Base-by-base conservation (phyloP, 2,797 vertebrate genomes). In the Helarctos malayanus region DNA sequence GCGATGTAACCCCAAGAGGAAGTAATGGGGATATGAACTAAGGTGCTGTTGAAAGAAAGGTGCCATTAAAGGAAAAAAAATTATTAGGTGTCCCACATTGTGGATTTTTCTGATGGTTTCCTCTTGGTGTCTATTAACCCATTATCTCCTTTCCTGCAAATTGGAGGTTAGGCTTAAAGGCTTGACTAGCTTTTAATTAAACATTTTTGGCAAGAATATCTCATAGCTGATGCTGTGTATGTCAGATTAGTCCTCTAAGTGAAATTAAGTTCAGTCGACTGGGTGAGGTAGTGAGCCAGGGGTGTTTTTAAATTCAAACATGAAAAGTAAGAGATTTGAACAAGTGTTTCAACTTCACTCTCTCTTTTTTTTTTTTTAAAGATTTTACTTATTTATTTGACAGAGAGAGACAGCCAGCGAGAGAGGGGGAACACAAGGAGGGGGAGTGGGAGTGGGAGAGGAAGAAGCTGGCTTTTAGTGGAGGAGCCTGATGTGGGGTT, bases 241-340 rank as follows among this genome's bases (percentile, higher is more conserved):
- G 13, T 79, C 52, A 71, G 23, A 81, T 2, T 86, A 21, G 52
- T 59, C 85, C 9, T 56, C 52, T 79, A 25, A n/a, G 32, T 80
- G 87, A 93, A 85, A 71, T 90, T 79, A 56, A 52, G 18, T 84
- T 68, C 84, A 84, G 29, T 63, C 32, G 52, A 23, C 18, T 93
- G 47, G 15, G 65, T 76, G 73, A 73, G 25, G 38, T 52, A 41
- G 18, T 63, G 61, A 84, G 61, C 25, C 25, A 19, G 10, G 1
- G 69, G 27, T 89, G 63, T 52, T 88, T 91, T 92, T 19, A 68
- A 78, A 88, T 75, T 92, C 59, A 87, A 81, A 75, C 35, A 15
- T 56, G 68, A 87, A 71, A 93, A 92, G 14, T 78, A 96, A 83
- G 32, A 8, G 35, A 84, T 15, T 86, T 41, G 41, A 90, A 87